Conservation (phyloP, 1,140 invertebrate genomes). For the Venturia canescens region DNA sequence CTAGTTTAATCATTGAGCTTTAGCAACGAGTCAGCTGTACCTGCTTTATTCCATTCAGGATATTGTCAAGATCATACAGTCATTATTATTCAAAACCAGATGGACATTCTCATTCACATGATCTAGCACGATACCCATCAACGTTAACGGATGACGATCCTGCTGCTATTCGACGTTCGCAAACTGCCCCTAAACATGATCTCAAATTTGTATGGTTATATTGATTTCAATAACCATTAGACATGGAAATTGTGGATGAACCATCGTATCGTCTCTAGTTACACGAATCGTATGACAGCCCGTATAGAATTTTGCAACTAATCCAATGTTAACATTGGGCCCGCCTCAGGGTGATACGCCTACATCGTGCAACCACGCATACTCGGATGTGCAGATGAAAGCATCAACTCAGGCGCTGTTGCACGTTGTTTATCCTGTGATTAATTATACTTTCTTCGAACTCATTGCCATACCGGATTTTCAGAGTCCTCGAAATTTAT, state of each 20-base stretch:
- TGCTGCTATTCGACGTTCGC: too few species aligned
- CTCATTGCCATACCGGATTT: not conserved
- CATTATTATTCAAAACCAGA: too few species aligned
- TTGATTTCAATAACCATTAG: not conserved
- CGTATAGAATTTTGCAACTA: constrained; percentile 20
- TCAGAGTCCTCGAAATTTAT: not conserved
- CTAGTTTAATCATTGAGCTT: constrained; percentile 59
- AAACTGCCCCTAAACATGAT: not conserved
- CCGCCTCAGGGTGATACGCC: not conserved
- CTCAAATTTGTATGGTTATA: not conserved
- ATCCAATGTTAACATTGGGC: not conserved
- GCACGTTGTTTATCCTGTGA: not conserved
- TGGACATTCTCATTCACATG: constrained; percentile 2
- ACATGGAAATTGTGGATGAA: not conserved
- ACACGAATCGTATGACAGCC: too few species aligned
- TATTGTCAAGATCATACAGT: not conserved
- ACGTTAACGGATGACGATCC: not conserved
- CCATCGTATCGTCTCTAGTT: too few species aligned
- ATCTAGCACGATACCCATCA: not conserved
- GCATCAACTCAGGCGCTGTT: not conserved
- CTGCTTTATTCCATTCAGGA: not conserved
- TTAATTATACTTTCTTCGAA: not conserved
- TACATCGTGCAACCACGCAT: not conserved
- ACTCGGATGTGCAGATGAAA: not conserved
- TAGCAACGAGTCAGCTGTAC: not conserved